phyloP scores from a whole-genome alignment of 2,113 vertebrate species.

The Brachyistius frenatus region DNA sequence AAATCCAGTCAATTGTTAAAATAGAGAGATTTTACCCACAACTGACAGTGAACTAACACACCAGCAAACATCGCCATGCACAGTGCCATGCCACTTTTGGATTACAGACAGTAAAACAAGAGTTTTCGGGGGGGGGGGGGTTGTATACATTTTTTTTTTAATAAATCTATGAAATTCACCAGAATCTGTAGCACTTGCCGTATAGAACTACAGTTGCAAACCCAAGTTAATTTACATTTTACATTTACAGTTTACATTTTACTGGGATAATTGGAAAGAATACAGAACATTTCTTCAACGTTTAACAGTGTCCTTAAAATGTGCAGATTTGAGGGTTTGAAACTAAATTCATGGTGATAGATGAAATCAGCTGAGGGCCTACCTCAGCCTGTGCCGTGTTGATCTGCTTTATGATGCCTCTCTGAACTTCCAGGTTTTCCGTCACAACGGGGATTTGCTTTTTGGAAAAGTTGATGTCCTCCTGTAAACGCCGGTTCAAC shows the following conservation, averaged over 20 bases:
- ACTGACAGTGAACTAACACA: constrained; percentile 32
- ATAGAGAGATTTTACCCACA: constrained; percentile 28
- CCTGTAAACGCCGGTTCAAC: constrained; percentile 73
- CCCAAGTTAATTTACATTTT: background rate
- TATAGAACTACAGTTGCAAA: background rate
- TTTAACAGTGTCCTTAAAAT: background rate
- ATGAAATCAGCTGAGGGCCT: constrained; percentile 11
- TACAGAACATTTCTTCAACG: background rate
- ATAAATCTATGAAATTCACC: background rate
- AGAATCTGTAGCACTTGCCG: background rate
- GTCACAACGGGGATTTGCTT: constrained; percentile 84
- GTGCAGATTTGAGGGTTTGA: background rate
- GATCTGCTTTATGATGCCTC: constrained; percentile 56
- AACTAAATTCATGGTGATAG: background rate
- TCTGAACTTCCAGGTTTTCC: constrained; percentile 83
- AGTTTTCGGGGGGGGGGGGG: background rate
- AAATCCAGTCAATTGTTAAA: constrained; percentile 49
- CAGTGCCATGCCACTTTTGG: constrained; percentile 19
- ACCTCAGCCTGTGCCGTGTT: constrained; percentile 78
- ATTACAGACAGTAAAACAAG: constrained; percentile 36
- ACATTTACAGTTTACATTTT: background rate
- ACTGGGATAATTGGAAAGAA: background rate
- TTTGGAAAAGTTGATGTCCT: constrained; percentile 83
- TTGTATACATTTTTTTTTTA: too few relatives aligned
- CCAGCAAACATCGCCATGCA: constrained; percentile 36